Evolutionary conservation across 2,797 vertebrate genomes (phyloP), one percentile per base, ranked within the genome.

Genomic region (Echiichthys vipera): DNA sequence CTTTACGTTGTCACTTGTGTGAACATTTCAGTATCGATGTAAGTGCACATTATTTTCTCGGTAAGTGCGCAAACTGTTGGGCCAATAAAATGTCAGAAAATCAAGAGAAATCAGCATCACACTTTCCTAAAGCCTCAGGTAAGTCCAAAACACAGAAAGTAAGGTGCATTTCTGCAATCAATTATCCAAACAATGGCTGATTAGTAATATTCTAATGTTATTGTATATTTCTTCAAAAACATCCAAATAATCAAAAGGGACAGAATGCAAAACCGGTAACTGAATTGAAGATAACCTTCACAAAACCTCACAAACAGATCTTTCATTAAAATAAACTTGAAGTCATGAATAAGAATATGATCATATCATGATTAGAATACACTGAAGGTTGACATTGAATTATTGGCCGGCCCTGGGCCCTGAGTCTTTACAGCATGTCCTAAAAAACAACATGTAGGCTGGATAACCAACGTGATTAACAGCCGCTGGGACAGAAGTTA

Each of bases 381-480:
- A 17, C 32, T 32, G 46, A 25, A 42, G 29, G 34, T 15, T 25
- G 22, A 65, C 59, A 15, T 5, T 15, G 18, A 64, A 39, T 70
- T 29, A 56, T 12, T 4, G 25, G 12, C 22, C 12, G 42, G 43
- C 15, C 22, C 7, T 36, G 34, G 30, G 12, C 15, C 45, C 4
- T 13, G 56, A 25, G 14, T 9, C 34, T 6, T 4, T 29, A 51
- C 64, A 55, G 43, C 25, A 22, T 20, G 40, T 53, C 47, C 63
- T 77, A 27, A 70, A 78, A 59, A 75, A 70, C 77, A 74, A 74
- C 56, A 63, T 27, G 39, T 0, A 50, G 18, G 49, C 47, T 15
- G 22, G 61, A 82, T 40, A 54, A 75, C 30, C 43, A 27, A 59
- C 61, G 10, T 39, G 62, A 85, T 82, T 53, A 80, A 56, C 54